Percentiles rank a stretch among this genome's conserved stretches.
These are phyloP conservation scores for Vulpes ferrilata DNA, from an alignment of 2,113 vertebrate genomes.

Conservation along the genomic window DNA sequence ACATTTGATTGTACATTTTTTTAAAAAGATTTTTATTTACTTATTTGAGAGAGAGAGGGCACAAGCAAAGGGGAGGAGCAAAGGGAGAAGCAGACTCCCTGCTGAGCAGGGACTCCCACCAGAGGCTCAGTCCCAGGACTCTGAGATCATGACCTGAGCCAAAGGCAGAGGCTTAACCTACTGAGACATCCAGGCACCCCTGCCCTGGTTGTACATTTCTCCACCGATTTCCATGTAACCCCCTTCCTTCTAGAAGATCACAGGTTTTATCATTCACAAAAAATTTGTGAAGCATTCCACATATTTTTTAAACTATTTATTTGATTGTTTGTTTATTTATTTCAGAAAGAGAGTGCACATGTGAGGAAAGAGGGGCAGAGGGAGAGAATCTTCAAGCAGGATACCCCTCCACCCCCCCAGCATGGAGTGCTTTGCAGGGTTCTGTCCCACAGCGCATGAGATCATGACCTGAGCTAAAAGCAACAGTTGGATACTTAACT, in stretches of 20 bases:
- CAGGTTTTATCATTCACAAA: background rate
- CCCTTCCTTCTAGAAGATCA: background rate
- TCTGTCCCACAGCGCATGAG: background rate
- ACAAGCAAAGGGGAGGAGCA: no score
- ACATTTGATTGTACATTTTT: slow-evolving; percentile 12
- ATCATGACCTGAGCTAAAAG: background rate
- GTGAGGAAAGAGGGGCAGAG: background rate
- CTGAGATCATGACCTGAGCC: no score
- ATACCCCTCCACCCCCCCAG: background rate
- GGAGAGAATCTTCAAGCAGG: background rate
- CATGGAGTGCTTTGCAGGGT: background rate
- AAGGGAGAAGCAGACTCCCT: no score
- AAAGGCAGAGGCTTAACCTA: no score
- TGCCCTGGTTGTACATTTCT: background rate
- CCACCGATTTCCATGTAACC: background rate
- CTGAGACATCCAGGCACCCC: no score
- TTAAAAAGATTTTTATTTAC: no score
- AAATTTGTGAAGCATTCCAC: background rate
- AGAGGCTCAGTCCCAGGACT: no score
- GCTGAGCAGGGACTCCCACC: no score
- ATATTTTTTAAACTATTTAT: background rate
- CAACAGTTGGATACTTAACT: background rate
- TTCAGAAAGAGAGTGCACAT: background rate
- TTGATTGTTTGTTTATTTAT: slow-evolving; percentile 5
- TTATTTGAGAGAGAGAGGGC: no score